Base-by-base conservation (phyloP, 2,113 vertebrate species). In the Atherinomorus stipes region DNA sequence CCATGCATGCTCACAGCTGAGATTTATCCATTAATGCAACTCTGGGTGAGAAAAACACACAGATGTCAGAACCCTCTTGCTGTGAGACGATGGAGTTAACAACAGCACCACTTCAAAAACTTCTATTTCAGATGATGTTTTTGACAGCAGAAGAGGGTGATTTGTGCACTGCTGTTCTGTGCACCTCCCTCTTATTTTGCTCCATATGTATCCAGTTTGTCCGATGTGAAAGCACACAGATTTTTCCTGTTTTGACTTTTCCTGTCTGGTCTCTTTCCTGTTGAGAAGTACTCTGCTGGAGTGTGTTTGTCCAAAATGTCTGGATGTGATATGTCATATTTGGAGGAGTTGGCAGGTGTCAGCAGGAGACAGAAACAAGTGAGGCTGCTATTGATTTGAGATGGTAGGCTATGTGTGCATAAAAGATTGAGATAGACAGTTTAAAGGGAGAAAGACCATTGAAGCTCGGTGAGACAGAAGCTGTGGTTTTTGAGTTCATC, bases 161-260 rank as follows among this genome's bases (percentile, higher is more conserved):
- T 38, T 77, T 3, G 4, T 19, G 38, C 40, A 38, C 34, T 12
- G 1, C n/a, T 47, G 47, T 31, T 67, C 38, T 47, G 22, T 57
- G 25, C 45, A n/a, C 60, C 34, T 25, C 52, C 34, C 50, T 22
- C 22, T 31, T 18, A 4, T 26, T 74, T 59, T 22, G 21, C 51
- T 61, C 16, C 10, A 12, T n/a, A 59, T 65, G 34, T 64, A 51
- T 68, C 57, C 64, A 76, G 62, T 28, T 65, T 68, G 74, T 73
- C 72, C 76, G 45, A 42, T 44, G n/a, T 44, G n/a, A 54, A 64
- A 47, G 34, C 54, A 49, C 11, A 49, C 60, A 64, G n/a, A 52
- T 68, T 38, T 67, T 88, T 90, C 80, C 82, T 85, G 84, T 83
- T 88, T 68, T 74, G 68, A 76, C 71, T 74, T 76, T 25, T 61